Evolutionary conservation across 2,888 invertebrate species (phyloP).

Genomic region (Drosophila lutescens): DNA sequence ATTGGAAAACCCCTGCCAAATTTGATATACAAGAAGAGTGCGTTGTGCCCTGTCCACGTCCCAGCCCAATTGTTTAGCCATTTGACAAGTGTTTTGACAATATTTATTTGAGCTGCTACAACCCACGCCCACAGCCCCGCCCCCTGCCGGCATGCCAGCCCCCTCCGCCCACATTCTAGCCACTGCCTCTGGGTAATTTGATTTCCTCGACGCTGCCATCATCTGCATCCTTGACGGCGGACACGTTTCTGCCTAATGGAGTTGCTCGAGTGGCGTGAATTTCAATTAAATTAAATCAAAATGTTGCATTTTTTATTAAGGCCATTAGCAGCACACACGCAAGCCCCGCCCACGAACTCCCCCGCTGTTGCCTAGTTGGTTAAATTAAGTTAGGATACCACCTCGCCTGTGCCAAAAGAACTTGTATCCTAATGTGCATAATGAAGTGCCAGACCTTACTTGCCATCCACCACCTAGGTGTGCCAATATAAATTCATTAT

Average conservation of each 20-base stretch:
- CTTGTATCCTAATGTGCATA: slow-evolving; percentile 71
- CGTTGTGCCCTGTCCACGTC: slow-evolving; percentile 21
- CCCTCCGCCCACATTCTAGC: neutral
- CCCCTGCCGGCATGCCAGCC: neutral
- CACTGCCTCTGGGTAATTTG: slow-evolving; percentile 68
- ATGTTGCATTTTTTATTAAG: slow-evolving; percentile 80
- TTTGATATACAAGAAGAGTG: slow-evolving; percentile 15
- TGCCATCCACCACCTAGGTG: slow-evolving; percentile 28
- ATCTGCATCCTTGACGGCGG: slow-evolving; percentile 61
- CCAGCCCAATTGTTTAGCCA: slow-evolving; percentile 72
- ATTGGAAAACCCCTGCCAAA: slow-evolving; percentile 61
- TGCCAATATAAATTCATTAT: too few species aligned
- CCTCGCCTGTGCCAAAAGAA: slow-evolving; percentile 18
- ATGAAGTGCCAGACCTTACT: slow-evolving; percentile 63
- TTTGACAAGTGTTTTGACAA: slow-evolving; percentile 83
- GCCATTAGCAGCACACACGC: slow-evolving; percentile 63
- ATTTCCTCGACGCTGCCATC: slow-evolving; percentile 64
- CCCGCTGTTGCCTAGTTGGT: slow-evolving; percentile 48
- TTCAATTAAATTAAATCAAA: slow-evolving; percentile 82
- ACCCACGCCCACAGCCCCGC: slow-evolving; percentile 24
- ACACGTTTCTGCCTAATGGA: slow-evolving; percentile 83
- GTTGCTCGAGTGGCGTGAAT: slow-evolving; percentile 83
- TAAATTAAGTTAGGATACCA: slow-evolving; percentile 71
- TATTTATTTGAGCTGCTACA: slow-evolving; percentile 70
- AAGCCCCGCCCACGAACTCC: neutral